These are phyloP conservation scores for Drosophila paranaensis DNA, from an alignment of 2,888 invertebrate species.

Conservation along the genomic window DNA sequence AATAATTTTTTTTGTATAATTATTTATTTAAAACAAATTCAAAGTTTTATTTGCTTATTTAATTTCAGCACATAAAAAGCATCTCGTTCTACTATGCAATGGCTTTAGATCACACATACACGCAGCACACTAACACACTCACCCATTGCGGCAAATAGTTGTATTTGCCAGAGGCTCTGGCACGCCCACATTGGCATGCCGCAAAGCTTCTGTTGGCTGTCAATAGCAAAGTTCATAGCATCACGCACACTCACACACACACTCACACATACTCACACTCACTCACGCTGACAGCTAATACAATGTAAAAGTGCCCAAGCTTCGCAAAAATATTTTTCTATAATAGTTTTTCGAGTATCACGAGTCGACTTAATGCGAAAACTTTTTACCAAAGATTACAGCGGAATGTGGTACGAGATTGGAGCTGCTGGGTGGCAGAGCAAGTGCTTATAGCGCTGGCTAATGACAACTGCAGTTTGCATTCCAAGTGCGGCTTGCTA, in stretches of 20 bases:
- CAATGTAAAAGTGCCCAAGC: conserved; percentile 55
- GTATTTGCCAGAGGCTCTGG: conserved; percentile 20
- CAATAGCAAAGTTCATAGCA: conserved; percentile 44
- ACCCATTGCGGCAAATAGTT: conserved; percentile 45
- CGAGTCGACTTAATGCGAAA: conserved; percentile 72
- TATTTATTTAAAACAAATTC: too few relatives aligned
- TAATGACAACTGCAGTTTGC: conserved; percentile 62
- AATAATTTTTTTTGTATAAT: too few relatives aligned
- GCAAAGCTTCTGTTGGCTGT: conserved; percentile 31
- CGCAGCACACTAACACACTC: conserved; percentile 13
- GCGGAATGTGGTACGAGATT: conserved; percentile 42
- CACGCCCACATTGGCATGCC: conserved; percentile 31
- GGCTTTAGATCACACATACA: background rate
- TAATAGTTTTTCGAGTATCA: conserved; percentile 77
- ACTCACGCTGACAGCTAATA: conserved; percentile 46
- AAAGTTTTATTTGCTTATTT: too few relatives aligned
- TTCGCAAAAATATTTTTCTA: conserved; percentile 70
- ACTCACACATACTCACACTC: conserved; percentile 2
- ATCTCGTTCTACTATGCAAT: conserved; percentile 16
- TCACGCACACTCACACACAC: conserved; percentile 17
- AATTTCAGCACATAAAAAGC: too few relatives aligned
- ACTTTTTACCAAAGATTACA: conserved; percentile 63
- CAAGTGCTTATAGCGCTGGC: conserved; percentile 10
- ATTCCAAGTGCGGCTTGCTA: conserved; percentile 36
- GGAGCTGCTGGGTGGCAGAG: conserved; percentile 17